Conservation (phyloP, 2,113 vertebrate species). For the Myodes glareolus region DNA sequence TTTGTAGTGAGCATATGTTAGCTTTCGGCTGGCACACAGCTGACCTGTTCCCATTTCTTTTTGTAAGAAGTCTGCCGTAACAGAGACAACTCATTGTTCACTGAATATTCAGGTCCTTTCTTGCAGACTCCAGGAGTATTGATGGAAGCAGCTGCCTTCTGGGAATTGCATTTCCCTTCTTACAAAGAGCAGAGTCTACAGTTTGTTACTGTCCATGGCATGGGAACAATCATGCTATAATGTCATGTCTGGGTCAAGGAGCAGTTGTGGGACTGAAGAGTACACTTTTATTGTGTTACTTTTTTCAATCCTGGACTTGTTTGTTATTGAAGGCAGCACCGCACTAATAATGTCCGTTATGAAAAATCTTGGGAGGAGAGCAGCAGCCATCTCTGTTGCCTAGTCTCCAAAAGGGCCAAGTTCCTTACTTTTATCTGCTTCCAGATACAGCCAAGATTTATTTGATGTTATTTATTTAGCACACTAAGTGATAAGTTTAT, state of each 20-base stretch:
- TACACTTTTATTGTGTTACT: neutral
- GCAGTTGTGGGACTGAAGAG: constrained; percentile 3
- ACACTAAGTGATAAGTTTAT: neutral
- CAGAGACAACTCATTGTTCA: neutral
- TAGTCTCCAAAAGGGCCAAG: neutral
- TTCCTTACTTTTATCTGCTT: neutral
- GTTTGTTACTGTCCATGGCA: neutral
- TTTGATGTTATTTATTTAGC: neutral
- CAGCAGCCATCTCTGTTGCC: neutral
- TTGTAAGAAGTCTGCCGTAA: neutral
- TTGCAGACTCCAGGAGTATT: constrained; percentile 15
- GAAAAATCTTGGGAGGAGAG: neutral
- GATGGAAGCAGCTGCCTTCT: neutral
- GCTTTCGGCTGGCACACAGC: constrained; percentile 4
- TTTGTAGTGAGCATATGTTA: constrained; percentile 35
- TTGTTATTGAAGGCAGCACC: neutral
- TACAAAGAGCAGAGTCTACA: neutral
- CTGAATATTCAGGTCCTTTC: neutral
- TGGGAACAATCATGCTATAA: neutral
- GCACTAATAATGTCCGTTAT: neutral
- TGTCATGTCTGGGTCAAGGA: constrained; percentile 17
- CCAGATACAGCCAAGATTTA: neutral
- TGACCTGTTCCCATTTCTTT: neutral
- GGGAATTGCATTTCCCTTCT: neutral
- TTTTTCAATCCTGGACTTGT: neutral